phyloP scores from a whole-genome alignment of 64 coral and sea anemone genomes.

The Dendronephthya gigantea region DNA sequence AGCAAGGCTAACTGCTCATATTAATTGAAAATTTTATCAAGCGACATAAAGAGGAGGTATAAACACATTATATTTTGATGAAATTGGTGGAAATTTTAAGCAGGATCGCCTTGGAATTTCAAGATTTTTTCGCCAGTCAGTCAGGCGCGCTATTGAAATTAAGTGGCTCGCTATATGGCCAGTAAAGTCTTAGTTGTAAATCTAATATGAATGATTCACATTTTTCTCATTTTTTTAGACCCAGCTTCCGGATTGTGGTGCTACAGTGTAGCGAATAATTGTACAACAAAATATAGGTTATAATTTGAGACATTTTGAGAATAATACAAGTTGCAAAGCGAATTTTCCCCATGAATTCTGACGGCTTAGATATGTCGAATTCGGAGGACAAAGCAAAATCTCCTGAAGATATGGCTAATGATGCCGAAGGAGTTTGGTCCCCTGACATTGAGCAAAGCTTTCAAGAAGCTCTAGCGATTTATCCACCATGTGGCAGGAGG shows the following conservation, averaged over 20 bases:
- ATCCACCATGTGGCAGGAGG: constrained; percentile 90
- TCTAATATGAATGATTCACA: constrained; percentile 85
- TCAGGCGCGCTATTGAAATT: not conserved
- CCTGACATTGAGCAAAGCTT: constrained; percentile 98
- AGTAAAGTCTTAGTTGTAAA: not conserved
- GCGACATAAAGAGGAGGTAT: not conserved
- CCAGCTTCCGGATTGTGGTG: constrained; percentile 87
- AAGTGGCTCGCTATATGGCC: not conserved
- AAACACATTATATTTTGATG: not conserved
- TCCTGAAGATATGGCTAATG: constrained; percentile 94
- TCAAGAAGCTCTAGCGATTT: constrained; percentile 95
- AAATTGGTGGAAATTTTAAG: not conserved
- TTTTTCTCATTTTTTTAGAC: constrained; percentile 99
- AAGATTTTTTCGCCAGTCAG: not conserved
- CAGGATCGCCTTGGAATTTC: not conserved
- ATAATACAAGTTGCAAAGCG: not conserved
- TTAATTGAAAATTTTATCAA: constrained; percentile 9
- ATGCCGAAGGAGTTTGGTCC: constrained; percentile 99
- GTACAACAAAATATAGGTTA: not conserved
- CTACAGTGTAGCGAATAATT: not conserved
- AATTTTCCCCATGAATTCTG: not conserved
- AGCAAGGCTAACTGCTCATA: constrained; percentile 7
- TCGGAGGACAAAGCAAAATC: constrained; percentile 94
- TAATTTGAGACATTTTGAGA: not conserved
- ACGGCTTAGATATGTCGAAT: constrained; percentile 53